phyloP scores from a whole-genome alignment of 2,888 invertebrate species.

The Drosophila kambysellisi region DNA sequence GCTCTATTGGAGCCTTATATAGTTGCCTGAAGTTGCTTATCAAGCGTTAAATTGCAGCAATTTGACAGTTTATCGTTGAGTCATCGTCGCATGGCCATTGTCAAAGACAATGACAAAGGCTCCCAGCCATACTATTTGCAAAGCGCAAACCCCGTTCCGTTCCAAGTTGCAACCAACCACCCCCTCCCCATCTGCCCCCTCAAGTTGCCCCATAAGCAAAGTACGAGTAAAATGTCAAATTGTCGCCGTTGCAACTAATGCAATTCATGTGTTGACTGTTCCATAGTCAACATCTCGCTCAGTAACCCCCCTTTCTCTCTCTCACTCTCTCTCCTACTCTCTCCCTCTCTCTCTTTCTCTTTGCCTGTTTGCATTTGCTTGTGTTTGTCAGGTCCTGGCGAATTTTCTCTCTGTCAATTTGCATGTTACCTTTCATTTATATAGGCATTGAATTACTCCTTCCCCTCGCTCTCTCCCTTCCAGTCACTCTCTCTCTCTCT shows the following conservation, averaged over 20 bases:
- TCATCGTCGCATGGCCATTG: slow-evolving; percentile 37
- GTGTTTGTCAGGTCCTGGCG: slow-evolving; percentile 65
- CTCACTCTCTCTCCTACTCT: neutral
- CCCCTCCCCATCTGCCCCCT: neutral
- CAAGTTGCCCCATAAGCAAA: slow-evolving; percentile 29
- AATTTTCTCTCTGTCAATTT: slow-evolving; percentile 72
- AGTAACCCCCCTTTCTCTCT: neutral
- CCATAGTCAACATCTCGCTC: slow-evolving; percentile 7
- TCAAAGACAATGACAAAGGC: slow-evolving; percentile 47
- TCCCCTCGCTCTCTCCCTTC: slow-evolving; percentile 2
- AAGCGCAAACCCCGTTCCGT: slow-evolving; percentile 12
- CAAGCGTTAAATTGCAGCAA: slow-evolving; percentile 82
- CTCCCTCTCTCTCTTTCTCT: slow-evolving; percentile 14
- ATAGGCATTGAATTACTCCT: slow-evolving; percentile 70
- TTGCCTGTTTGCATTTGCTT: slow-evolving; percentile 55
- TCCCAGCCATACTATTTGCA: slow-evolving; percentile 38
- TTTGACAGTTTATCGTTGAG: slow-evolving; percentile 80
- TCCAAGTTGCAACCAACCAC: neutral
- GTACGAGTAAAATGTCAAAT: slow-evolving; percentile 56
- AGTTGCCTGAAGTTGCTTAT: slow-evolving; percentile 55
- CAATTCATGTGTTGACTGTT: slow-evolving; percentile 73
- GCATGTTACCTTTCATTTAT: slow-evolving; percentile 76
- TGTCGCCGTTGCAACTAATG: slow-evolving; percentile 70
- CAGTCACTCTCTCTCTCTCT: neutral
- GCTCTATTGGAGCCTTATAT: neutral